A percentile compares a stretch with the other conserved stretches of the same genome.
Evolutionary conservation across 1,140 invertebrate genomes (phyloP).

Genomic region (Leptestheria dahalacensis): DNA sequence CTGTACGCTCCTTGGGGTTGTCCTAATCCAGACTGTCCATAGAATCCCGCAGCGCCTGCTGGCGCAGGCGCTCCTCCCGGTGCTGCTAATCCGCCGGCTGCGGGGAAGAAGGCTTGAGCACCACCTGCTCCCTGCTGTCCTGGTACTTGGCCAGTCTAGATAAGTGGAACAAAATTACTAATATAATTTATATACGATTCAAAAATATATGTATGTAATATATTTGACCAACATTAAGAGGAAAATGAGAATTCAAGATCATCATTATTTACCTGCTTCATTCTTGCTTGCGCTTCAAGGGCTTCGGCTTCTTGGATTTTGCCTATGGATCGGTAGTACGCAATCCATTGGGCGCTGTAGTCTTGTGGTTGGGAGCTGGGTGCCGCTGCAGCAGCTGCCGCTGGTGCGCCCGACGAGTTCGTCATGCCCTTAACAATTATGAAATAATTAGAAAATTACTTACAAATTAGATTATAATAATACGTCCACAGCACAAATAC

Average conservation of each 20-base stretch:
- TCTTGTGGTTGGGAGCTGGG: slow-evolving; percentile 46
- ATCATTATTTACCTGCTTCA: slow-evolving; percentile 6
- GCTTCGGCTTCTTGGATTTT: slow-evolving; percentile 77
- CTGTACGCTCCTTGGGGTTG: not conserved
- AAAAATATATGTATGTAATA: not conserved
- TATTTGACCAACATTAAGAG: not conserved
- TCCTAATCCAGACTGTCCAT: not conserved
- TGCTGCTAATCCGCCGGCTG: not conserved
- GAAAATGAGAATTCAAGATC: not conserved
- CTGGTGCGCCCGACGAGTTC: slow-evolving; percentile 18
- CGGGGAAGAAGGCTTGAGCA: not conserved
- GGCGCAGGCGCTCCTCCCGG: not conserved
- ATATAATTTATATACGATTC: not conserved
- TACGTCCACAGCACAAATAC: not conserved
- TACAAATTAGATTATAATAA: no score
- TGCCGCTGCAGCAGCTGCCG: slow-evolving; percentile 13
- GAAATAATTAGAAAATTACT: no score
- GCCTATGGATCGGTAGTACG: slow-evolving; percentile 87
- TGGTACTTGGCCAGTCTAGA: not conserved
- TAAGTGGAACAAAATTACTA: not conserved
- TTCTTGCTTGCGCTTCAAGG: slow-evolving; percentile 42
- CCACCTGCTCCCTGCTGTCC: not conserved
- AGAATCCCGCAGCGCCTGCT: not conserved
- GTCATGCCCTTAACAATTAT: not conserved
- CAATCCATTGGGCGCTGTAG: slow-evolving; percentile 93